Percentiles rank a stretch among this genome's conserved stretches.
Conservation (phyloP, 2,797 vertebrate species). For the Acomys russatus region DNA sequence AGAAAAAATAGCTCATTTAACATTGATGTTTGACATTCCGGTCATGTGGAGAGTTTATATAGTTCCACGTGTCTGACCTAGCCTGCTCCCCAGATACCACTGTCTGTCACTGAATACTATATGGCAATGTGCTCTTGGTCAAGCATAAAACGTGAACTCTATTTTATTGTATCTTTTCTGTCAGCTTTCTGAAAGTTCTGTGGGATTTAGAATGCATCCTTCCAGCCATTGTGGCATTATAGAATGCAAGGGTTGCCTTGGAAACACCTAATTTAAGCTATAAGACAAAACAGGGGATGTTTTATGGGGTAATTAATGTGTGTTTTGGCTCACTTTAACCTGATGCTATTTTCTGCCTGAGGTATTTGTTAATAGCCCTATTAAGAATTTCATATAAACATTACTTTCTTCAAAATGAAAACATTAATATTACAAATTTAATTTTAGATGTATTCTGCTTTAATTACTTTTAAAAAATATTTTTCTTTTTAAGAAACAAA, state of each 20-base stretch:
- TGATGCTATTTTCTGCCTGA: constrained; percentile 57
- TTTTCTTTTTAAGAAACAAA: constrained; percentile 38
- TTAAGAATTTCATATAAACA: constrained; percentile 74
- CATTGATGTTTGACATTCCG: background rate
- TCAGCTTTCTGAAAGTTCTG: constrained; percentile 26
- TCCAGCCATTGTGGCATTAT: constrained; percentile 32
- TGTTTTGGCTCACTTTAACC: constrained; percentile 64
- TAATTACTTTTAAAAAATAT: constrained; percentile 65
- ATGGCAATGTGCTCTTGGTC: background rate
- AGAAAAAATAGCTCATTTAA: background rate
- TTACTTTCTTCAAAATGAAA: constrained; percentile 71
- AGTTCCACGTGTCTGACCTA: background rate
- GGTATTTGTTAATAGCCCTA: constrained; percentile 58
- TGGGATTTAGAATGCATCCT: constrained; percentile 50
- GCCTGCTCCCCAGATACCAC: background rate
- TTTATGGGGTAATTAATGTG: constrained; percentile 73
- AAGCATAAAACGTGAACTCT: constrained; percentile 21
- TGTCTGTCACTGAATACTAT: constrained; percentile 11
- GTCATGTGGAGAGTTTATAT: background rate
- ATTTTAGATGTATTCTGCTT: constrained; percentile 56
- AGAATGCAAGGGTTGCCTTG: constrained; percentile 55
- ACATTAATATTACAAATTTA: constrained; percentile 66
- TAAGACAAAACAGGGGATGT: constrained; percentile 56
- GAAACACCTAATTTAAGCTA: constrained; percentile 69
- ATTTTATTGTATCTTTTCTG: constrained; percentile 33